Evolutionary conservation across 2,888 invertebrate genomes (phyloP), one percentile per base, ranked within the genome.

Genomic region (Colostygia pectinataria): DNA sequence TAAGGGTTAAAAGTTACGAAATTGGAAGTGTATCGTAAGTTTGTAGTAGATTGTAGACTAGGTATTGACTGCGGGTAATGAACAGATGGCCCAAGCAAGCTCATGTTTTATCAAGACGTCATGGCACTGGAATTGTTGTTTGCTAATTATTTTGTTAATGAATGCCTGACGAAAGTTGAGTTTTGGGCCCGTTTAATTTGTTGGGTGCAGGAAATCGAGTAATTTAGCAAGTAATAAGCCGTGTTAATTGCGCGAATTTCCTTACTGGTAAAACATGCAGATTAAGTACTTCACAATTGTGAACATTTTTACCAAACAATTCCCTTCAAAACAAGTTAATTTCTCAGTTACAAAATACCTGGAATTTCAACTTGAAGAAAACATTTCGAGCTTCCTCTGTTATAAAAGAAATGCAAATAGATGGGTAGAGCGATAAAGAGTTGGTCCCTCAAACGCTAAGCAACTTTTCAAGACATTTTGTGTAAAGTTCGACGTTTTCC

Each of bases 41-140:
- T 48, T 27, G 52, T 46, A 20, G 14, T 43, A 37, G 36, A 27
- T 20, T 27, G 40, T 51, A 45, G 39, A 44, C 46, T 55, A 58
- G 56, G 53, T 55, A 73, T 69, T 71, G 66, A 69, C 71, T 72
- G 77, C 73, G 77, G 75, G 71, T 73, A 75, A 72, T 69, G 72
- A 84, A 77, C 88, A 89, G 88, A 89, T 88, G 88, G 82, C 85
- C 71, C 56, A 60, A 81, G 79, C 70, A 74, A 71, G 71, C 76
- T 18, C 20, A 44, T 73, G 66, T 65, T 61, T 80, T 75, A 79
- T 77, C 74, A 77, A 75, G 77, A 71, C 59, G 65, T 69, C 72
- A 71, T 65, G 64, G 60, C 66, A 66, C 71, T 68, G 62, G 74
- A 83, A 82, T 84, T 74, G 80, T 79, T 75, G 71, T 74, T 68